These are phyloP conservation scores for Rhyzopertha dominica DNA, from an alignment of 1,140 invertebrate species.

Conservation along the genomic window DNA sequence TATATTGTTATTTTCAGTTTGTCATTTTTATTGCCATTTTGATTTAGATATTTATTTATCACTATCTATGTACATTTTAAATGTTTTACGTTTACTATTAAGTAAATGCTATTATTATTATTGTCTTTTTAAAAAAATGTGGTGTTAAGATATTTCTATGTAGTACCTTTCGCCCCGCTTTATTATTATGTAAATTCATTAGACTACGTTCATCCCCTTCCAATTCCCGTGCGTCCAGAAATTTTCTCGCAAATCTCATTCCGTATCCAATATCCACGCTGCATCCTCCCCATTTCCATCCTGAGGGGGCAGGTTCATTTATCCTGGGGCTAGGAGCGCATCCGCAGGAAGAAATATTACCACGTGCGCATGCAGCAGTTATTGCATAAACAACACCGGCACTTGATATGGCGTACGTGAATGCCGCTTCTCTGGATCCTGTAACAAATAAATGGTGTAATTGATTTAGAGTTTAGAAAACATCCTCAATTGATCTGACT, in stretches of 20 bases:
- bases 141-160: no score
- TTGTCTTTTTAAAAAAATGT: no score
- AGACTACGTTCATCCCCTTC: slow-evolving; percentile 78
- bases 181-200: slow-evolving; percentile 98
- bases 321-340: slow-evolving; percentile 58
- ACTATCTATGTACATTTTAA: no score
- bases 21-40: no score
- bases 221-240: slow-evolving; percentile 78
- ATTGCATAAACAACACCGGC: slow-evolving; percentile 86
- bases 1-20: no score
- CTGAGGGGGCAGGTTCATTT: slow-evolving; percentile 38
- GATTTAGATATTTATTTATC: no score
- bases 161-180: slow-evolving; percentile 82
- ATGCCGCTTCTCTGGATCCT: slow-evolving; percentile 89
- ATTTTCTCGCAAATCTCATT: slow-evolving; percentile 70
- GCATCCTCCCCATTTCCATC: slow-evolving; percentile 86
- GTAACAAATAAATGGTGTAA: slow-evolving; percentile 41
- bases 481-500: no score
- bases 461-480: no score
- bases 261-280: slow-evolving; percentile 75
- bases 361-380: slow-evolving; percentile 83
- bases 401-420: slow-evolving; percentile 85
- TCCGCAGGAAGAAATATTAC: slow-evolving; percentile 82
- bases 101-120: no score
- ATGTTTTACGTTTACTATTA: no score